Conservation (phyloP, 1,140 invertebrate species). For the Lethrus apterus region DNA sequence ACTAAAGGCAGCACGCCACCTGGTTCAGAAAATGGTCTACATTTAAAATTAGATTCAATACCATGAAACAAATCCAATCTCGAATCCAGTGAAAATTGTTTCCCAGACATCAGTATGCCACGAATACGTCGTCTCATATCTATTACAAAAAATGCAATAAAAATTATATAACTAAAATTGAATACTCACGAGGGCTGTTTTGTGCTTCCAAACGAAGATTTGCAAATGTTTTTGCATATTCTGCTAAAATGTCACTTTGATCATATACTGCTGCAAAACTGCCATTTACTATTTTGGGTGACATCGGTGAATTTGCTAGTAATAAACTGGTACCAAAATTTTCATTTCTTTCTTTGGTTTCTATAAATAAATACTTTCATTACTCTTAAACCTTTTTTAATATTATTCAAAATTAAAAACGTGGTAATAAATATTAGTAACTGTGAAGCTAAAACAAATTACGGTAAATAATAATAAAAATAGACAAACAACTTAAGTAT, state of each 20-base stretch:
- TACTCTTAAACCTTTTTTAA: no score
- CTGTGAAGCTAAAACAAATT: no score
- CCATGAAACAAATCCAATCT: conserved; percentile 83
- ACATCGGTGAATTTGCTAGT: conserved; percentile 91
- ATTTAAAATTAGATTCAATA: conserved; percentile 36
- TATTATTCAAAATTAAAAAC: conserved; percentile 3
- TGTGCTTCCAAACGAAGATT: conserved; percentile 59
- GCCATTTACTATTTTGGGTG: conserved; percentile 94
- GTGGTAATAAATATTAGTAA: no score
- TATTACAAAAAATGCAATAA: conserved; percentile 27
- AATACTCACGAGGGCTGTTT: conserved; percentile 67
- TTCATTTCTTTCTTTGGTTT: conserved; percentile 72
- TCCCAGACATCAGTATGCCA: conserved; percentile 82
- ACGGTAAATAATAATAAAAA: no score
- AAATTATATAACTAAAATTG: neutral
- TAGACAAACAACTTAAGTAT: no score
- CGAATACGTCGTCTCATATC: conserved; percentile 75
- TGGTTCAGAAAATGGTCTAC: conserved; percentile 38
- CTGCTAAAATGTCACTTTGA: conserved; percentile 72
- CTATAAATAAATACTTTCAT: conserved; percentile 39
- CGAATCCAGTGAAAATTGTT: conserved; percentile 84
- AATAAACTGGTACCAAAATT: conserved; percentile 90
- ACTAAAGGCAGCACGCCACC: conserved; percentile 46
- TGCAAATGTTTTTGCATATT: conserved; percentile 67
- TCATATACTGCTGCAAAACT: conserved; percentile 95